Evolutionary conservation across 23 tunicate species (phyloP), one percentile per base, ranked within the genome.

Genomic region (Ciona savignyi): DNA sequence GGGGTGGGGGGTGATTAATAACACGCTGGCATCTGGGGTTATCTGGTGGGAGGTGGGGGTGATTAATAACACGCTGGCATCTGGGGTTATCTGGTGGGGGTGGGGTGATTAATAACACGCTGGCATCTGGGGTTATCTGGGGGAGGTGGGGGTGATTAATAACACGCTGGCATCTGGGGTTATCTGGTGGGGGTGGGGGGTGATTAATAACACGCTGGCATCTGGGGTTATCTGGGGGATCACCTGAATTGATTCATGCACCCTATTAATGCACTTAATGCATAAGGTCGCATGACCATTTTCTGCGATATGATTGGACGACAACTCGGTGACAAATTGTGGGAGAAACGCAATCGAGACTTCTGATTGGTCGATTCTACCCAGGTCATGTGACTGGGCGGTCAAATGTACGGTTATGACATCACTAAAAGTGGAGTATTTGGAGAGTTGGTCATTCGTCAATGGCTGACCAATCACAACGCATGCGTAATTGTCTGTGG

Each of bases 261-360:
- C 56, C 15, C 56, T 42, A 6, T 42, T 15, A 15, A 6, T 42
- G 56, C 56, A 49, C 48, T 31, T 48, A 27, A 82, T 32, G 28
- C 87, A 82, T 26, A 82, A 33, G 30, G 34, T 74, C 34, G 74
- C 87, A 60, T 66, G 70, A 27, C 80, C 74, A 1, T 78, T 73
- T 22, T 27, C 70, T 29, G 22, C 56, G 19, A 82, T 4, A 19
- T 67, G 74, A 21, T 33, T 61, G 28, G 87, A 82, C 2, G 80
- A 51, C 9, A 82, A 32, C 63, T 82, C 67, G 26, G 32, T 30
- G 19, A 51, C 26, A 68, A 82, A 82, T 30, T 32, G 33, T n/a
- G 87, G 87, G 1, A 51, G 22, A 32, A 82, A 74, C 4, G 35
- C 35, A 31, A 82, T 1, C 26, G 75, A 31, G 25, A 68, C 65